Evolutionary conservation across 2,797 vertebrate genomes (phyloP).

Genomic region (Peromyscus nudipes): DNA sequence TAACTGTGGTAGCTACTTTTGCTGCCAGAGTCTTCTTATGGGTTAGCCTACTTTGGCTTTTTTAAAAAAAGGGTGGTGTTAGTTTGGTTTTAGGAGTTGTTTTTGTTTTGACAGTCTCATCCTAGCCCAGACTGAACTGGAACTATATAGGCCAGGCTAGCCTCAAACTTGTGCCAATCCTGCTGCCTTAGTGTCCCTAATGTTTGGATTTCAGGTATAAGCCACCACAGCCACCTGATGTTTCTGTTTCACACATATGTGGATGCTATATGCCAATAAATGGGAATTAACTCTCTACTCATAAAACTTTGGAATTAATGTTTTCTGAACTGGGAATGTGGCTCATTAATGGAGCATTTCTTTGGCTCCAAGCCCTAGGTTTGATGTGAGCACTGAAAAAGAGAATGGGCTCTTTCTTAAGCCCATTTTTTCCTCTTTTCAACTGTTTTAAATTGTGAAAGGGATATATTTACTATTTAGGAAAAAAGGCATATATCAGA

Average conservation of each 20-base stretch:
- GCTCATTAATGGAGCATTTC: not conserved
- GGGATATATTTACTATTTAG: not conserved
- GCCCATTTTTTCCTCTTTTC: not conserved
- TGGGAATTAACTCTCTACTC: slow-evolving; percentile 13
- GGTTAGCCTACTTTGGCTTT: no score
- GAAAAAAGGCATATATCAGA: not conserved
- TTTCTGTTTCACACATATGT: slow-evolving; percentile 5
- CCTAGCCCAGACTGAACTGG: not conserved
- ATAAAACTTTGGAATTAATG: slow-evolving; percentile 39
- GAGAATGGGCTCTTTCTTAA: slow-evolving; percentile 24
- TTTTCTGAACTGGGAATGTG: not conserved
- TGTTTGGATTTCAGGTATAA: not conserved
- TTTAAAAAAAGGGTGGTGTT: not conserved
- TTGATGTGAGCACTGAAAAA: not conserved
- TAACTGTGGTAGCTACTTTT: no score
- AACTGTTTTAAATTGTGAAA: slow-evolving; percentile 31
- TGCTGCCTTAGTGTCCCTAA: no score
- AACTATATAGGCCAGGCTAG: not conserved
- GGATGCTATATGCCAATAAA: not conserved
- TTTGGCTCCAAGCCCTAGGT: not conserved
- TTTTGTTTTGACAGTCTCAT: not conserved
- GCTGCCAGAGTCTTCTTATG: no score
- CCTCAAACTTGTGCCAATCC: no score
- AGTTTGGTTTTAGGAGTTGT: not conserved
- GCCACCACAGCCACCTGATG: not conserved